phyloP scores from a whole-genome alignment of 1,140 invertebrate genomes.

The Pseudomyrmex flavicornis region DNA sequence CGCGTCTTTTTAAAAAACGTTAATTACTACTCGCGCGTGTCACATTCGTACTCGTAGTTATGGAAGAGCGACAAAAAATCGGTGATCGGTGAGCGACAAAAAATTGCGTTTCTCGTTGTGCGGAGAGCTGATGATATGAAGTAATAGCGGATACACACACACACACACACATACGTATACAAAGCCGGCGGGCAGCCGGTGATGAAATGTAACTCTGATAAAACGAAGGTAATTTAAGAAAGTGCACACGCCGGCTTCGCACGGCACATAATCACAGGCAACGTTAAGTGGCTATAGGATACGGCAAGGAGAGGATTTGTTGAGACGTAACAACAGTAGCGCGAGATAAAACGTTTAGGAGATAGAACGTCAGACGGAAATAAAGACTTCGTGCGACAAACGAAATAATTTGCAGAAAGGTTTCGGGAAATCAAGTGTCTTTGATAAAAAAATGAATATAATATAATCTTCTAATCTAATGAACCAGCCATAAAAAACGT shows the following conservation, averaged over 20 bases:
- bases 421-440: not conserved
- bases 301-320: slow-evolving; percentile 31
- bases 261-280: slow-evolving; percentile 47
- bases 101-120: slow-evolving; percentile 21
- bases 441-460: too few species aligned
- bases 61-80: slow-evolving; percentile 7
- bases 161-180: not conserved
- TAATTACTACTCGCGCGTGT: too few species aligned
- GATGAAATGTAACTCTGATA: slow-evolving; percentile 55
- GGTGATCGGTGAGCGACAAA: not conserved
- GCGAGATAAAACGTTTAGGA: not conserved
- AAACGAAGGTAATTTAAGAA: slow-evolving; percentile 61
- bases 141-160: not conserved
- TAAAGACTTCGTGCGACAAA: not conserved
- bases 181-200: slow-evolving; percentile 4
- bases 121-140: not conserved
- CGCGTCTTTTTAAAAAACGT: too few species aligned
- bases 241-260: slow-evolving; percentile 42
- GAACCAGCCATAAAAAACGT: too few species aligned
- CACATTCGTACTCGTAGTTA: too few species aligned
- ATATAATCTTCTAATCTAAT: too few species aligned
- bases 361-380: slow-evolving; percentile 10
- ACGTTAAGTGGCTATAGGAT: slow-evolving; percentile 41
- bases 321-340: slow-evolving; percentile 17
- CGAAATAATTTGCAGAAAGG: not conserved